Conservation (phyloP, 2,797 vertebrate genomes). For the Halcyon badia region DNA sequence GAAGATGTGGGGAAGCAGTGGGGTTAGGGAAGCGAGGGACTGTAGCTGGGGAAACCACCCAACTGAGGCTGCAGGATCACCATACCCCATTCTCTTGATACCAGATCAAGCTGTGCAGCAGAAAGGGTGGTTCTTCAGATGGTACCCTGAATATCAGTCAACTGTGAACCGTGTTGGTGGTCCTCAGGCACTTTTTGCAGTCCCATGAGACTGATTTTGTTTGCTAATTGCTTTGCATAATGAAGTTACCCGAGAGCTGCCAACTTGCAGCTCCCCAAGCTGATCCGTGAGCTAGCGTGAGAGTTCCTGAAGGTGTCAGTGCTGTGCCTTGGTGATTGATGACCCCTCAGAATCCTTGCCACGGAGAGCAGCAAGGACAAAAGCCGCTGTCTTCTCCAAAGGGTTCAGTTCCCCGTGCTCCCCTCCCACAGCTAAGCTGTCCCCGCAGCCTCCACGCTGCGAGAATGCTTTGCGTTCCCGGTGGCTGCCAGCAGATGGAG, state of each 20-base stretch:
- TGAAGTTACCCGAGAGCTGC: neutral
- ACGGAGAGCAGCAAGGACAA: neutral
- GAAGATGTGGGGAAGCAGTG: neutral
- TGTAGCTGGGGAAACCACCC: neutral
- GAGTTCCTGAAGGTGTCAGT: neutral
- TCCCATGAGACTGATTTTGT: neutral
- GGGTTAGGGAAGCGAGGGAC: neutral
- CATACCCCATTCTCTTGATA: neutral
- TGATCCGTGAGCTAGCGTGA: neutral
- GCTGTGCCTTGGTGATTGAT: neutral
- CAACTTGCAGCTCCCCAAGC: neutral
- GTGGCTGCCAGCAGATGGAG: constrained; percentile 41
- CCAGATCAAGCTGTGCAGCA: neutral
- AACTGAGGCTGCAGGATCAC: neutral
- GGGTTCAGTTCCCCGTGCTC: neutral
- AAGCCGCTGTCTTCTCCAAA: neutral
- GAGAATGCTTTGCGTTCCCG: neutral
- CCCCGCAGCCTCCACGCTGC: neutral
- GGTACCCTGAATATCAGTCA: neutral
- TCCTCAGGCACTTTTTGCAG: neutral
- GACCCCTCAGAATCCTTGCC: neutral
- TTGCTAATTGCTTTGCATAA: neutral
- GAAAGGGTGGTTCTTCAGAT: neutral
- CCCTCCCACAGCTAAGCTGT: neutral
- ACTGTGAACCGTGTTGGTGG: neutral